Conservation (phyloP, 1,140 invertebrate species). For the Protaetia brevitarsis region DNA sequence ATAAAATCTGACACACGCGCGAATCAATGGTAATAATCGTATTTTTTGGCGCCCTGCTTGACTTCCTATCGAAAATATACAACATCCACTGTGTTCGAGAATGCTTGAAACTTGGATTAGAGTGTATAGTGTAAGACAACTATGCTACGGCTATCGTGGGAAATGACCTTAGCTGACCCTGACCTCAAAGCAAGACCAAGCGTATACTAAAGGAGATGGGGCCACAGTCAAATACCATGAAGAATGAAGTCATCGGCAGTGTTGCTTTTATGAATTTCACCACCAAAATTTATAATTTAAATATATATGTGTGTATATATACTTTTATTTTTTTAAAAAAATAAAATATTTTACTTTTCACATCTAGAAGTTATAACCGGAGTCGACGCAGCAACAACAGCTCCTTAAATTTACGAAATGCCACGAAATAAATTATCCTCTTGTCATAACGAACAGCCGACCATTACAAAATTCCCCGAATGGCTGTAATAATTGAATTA, state of each 20-base stretch:
- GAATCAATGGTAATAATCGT: too few species aligned
- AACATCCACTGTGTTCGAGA: too few species aligned
- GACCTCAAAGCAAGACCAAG: slow-evolving; percentile 46
- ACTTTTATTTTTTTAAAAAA: too few species aligned
- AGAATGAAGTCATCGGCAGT: slow-evolving; percentile 27
- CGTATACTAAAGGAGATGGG: slow-evolving; percentile 33
- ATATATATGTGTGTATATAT: background rate
- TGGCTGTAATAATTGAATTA: slow-evolving; percentile 32
- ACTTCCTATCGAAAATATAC: too few species aligned
- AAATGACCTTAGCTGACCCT: slow-evolving; percentile 51
- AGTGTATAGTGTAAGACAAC: slow-evolving; percentile 39
- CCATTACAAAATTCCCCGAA: slow-evolving; percentile 27
- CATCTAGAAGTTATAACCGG: too few species aligned
- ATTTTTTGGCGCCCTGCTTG: too few species aligned
- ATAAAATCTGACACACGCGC: too few species aligned
- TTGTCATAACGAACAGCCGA: slow-evolving; percentile 11
- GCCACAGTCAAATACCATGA: slow-evolving; percentile 30
- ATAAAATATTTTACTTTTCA: too few species aligned
- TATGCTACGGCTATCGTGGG: slow-evolving; percentile 48
- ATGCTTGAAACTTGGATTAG: slow-evolving; percentile 15
- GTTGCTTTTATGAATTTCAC: slow-evolving; percentile 17
- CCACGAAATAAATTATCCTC: background rate
- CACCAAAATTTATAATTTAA: too few species aligned
- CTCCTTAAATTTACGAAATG: slow-evolving; percentile 9
- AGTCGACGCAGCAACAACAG: too few species aligned